Evolutionary conservation across 2,113 vertebrate genomes (phyloP), one percentile per base, ranked within the genome.

Genomic region (Alouatta palliata): DNA sequence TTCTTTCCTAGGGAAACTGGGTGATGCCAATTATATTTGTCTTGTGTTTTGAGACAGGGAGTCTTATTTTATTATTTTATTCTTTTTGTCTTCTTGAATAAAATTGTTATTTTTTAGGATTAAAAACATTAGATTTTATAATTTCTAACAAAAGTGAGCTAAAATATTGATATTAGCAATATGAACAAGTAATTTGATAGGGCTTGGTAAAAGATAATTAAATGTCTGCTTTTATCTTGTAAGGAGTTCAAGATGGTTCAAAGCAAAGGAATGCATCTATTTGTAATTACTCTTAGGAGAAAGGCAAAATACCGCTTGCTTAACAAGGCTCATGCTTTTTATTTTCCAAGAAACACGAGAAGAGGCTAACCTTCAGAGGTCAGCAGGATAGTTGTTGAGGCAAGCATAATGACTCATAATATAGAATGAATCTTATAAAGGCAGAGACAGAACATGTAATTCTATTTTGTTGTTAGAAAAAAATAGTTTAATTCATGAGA

Each of bases 51-150:
- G 35, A 58, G 52, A 64, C 25, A 75, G 54, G 43, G 35, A 91
- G 21, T 14, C 43, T 30, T 32, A 19, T 54, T 27, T 82, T 71
- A 64, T 52, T 32, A 81, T 47, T 91, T 93, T 75, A 49, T 2
- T 43, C 16, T 66, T 93, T 91, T 73, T 95, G 40, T 70, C 54
- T 91, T 90, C 16, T 37, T 94, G 30, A 79, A 90, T 40, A 96
- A 52, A 68, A 64, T 52, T 73, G 12, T 16, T 66, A 90, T 3
- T 49, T 49, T 91, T 5, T 14, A 40, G 58, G 8, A 86, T 86
- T 92, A 89, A 35, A 40, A 89, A 80, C 14, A 64, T 21, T n/a
- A 71, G 58, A 2, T 17, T 35, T 21, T 47, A 47, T 12, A 81
- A 66, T 68, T 70, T 56, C 58, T 84, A 93, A 35, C 58, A 27